Percentiles rank a stretch among this genome's conserved stretches.
phyloP scores from a whole-genome alignment of 1,140 invertebrate genomes.

The Watersipora subatra region DNA sequence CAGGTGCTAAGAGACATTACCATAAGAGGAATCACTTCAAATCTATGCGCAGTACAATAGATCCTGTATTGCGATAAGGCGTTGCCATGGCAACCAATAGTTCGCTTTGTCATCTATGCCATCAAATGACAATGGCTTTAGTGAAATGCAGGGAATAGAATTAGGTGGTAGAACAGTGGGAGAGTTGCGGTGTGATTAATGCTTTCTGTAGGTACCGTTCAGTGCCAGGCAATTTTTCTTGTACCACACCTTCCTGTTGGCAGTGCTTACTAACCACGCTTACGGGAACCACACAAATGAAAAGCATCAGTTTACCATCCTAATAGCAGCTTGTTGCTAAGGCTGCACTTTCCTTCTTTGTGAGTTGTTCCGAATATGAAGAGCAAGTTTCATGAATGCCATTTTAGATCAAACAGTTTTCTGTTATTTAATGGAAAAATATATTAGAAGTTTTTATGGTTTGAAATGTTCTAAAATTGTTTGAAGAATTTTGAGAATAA shows the following conservation, averaged over 20 bases:
- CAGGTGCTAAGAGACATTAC: neutral
- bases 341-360: too few relatives aligned
- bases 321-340: too few relatives aligned
- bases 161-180: neutral
- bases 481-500: neutral
- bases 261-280: neutral
- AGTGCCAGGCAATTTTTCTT: too few relatives aligned
- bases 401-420: neutral
- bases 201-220: too few relatives aligned
- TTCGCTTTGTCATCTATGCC: neutral
- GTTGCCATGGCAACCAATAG: neutral
- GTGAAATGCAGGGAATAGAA: neutral
- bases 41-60: neutral
- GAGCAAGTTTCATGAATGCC: too few relatives aligned
- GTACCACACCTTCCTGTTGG: too few relatives aligned
- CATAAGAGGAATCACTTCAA: too few relatives aligned
- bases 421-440: neutral
- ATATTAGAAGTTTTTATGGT: neutral
- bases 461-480: neutral
- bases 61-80: neutral
- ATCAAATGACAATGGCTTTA: neutral
- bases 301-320: neutral
- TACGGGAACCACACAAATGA: neutral
- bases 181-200: neutral
- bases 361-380: too few relatives aligned